These are phyloP conservation scores for Cariama cristata DNA, from an alignment of 2,113 vertebrate species.

Conservation along the genomic window DNA sequence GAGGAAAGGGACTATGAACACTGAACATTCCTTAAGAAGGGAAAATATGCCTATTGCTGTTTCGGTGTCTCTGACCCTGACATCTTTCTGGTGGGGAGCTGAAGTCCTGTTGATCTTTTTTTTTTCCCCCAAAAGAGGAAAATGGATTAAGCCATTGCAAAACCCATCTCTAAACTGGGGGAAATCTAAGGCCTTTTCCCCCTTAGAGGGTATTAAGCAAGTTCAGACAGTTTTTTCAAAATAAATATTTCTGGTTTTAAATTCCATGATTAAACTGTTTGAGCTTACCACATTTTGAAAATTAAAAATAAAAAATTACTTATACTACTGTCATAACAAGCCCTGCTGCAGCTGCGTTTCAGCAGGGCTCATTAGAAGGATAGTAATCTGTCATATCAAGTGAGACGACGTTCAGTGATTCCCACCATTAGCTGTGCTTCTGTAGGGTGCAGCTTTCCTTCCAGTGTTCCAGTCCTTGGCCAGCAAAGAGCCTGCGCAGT, in stretches of 20 bases:
- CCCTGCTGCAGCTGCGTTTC: neutral
- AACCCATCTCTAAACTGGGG: neutral
- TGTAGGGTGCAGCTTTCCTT: neutral
- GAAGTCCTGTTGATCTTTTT: neutral
- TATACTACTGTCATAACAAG: neutral
- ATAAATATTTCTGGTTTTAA: neutral
- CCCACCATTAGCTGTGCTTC: neutral
- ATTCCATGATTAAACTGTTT: neutral
- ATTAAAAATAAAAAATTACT: neutral
- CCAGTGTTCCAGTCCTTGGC: neutral
- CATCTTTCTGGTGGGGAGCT: neutral
- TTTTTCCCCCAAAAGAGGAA: neutral
- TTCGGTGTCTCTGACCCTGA: neutral
- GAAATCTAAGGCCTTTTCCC: neutral
- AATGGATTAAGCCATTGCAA: neutral
- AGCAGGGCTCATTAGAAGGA: neutral
- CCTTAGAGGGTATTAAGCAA: neutral
- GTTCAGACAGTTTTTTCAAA: neutral
- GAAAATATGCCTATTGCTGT: neutral
- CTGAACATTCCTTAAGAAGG: neutral
- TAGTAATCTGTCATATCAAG: accelerated
- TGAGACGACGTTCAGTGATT: neutral
- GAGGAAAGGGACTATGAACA: neutral
- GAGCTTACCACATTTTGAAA: neutral
- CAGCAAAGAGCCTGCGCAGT: neutral